A percentile compares a stretch with the other conserved stretches of the same genome.
phyloP scores from a whole-genome alignment of 1,140 invertebrate genomes.

The Eupeodes corollae region DNA sequence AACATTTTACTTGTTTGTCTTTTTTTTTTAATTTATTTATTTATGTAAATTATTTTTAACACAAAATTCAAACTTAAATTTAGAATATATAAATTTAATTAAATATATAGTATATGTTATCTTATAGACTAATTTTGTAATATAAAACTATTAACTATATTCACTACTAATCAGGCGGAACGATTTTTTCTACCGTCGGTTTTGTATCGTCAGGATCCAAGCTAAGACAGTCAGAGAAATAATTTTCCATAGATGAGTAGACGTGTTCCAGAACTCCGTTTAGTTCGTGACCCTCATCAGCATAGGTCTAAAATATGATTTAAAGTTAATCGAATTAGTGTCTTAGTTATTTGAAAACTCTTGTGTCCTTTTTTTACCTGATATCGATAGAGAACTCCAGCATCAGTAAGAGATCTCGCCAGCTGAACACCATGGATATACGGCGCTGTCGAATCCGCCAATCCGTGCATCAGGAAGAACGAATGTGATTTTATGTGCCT shows the following conservation, averaged over 20 bases:
- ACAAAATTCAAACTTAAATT: too few relatives aligned
- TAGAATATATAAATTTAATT: too few relatives aligned
- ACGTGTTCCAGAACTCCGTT: slow-evolving; percentile 68
- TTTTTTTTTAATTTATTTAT: too few relatives aligned
- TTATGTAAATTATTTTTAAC: too few relatives aligned
- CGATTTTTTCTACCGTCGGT: slow-evolving; percentile 31
- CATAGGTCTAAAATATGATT: slow-evolving; percentile 67
- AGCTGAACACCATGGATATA: slow-evolving; percentile 84
- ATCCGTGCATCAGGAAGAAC: slow-evolving; percentile 79
- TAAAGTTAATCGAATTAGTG: too few relatives aligned
- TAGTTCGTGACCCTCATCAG: slow-evolving; percentile 68
- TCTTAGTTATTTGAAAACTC: too few relatives aligned
- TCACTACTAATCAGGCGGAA: slow-evolving; percentile 24
- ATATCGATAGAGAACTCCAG: slow-evolving; percentile 78
- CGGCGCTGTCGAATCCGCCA: slow-evolving; percentile 77
- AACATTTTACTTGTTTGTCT: too few relatives aligned
- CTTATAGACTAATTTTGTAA: too few relatives aligned
- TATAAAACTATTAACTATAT: too few relatives aligned
- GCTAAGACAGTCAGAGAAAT: slow-evolving; percentile 69
- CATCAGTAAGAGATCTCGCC: slow-evolving; percentile 72
- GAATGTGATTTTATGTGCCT: slow-evolving; percentile 73
- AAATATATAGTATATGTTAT: too few relatives aligned
- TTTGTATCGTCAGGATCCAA: slow-evolving; percentile 57
- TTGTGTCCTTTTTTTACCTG: too few relatives aligned
- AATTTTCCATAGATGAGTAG: slow-evolving; percentile 76